These are phyloP conservation scores for Tribolium castaneum DNA, from an alignment of 1,140 invertebrate species.

Conservation along the genomic window DNA sequence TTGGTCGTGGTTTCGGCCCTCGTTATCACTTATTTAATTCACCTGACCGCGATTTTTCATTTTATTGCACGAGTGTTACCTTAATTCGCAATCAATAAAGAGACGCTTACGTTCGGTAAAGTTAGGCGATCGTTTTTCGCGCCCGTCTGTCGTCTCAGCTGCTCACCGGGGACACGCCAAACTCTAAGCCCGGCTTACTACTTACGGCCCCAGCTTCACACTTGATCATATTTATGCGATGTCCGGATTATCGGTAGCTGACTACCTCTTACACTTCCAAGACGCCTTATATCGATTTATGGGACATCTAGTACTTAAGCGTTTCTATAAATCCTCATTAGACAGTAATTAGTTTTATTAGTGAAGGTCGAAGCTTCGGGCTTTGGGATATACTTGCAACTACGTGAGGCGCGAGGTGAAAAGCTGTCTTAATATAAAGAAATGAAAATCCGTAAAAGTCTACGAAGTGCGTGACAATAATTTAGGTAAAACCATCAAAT, in stretches of 20 bases:
- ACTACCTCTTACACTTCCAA: constrained; percentile 61
- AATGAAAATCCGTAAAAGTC: too few species aligned
- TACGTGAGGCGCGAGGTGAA: neutral
- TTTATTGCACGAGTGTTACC: neutral
- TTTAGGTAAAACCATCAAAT: too few species aligned
- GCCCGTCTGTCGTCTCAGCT: constrained; percentile 59
- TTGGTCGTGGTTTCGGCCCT: too few species aligned
- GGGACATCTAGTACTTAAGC: constrained; percentile 59
- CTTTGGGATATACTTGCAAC: neutral
- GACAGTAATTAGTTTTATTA: constrained; percentile 56
- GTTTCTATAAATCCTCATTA: constrained; percentile 61
- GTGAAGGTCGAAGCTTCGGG: constrained; percentile 27
- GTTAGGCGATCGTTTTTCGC: constrained; percentile 56
- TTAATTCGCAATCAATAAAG: constrained; percentile 50
- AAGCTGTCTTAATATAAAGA: too few species aligned
- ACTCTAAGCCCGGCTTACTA: constrained; percentile 62
- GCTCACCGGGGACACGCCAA: constrained; percentile 58
- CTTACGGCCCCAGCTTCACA: constrained; percentile 62
- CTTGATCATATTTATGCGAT: constrained; percentile 68
- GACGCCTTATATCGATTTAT: constrained; percentile 63
- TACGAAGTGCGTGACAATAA: too few species aligned
- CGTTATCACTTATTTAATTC: neutral
- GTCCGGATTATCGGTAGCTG: constrained; percentile 64
- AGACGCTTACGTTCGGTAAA: constrained; percentile 43
- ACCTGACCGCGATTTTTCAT: neutral